Evolutionary conservation across 2,888 invertebrate genomes (phyloP).

Genomic region (Pemphredon lugubris): DNA sequence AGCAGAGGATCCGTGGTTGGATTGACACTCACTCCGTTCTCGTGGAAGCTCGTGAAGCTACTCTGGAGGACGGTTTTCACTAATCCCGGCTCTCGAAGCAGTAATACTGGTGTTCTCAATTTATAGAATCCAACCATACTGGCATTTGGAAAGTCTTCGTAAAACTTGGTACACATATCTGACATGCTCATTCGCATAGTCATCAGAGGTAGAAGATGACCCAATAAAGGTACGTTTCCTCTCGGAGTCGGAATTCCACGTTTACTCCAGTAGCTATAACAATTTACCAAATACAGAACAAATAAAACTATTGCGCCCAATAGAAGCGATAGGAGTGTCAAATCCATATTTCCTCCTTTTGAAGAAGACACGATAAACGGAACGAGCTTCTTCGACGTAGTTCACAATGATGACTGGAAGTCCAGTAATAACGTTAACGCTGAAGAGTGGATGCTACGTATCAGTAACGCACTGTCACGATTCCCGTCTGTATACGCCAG

Average conservation of each 20-base stretch:
- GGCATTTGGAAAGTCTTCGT: no score
- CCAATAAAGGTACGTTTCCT: conserved; percentile 44
- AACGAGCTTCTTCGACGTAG: no score
- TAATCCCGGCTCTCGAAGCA: conserved; percentile 69
- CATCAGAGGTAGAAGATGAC: conserved; percentile 38
- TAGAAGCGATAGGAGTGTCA: neutral
- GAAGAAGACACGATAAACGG: no score
- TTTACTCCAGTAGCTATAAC: no score
- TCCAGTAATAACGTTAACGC: no score
- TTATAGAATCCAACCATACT: no score
- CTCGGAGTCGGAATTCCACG: conserved; percentile 39
- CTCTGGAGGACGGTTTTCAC: conserved; percentile 65
- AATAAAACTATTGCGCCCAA: neutral
- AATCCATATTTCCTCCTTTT: conserved; percentile 5
- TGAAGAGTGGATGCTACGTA: no score
- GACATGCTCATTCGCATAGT: no score
- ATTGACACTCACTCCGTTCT: conserved; percentile 53
- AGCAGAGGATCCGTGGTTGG: conserved; percentile 63
- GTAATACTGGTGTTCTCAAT: conserved; percentile 51
- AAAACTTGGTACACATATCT: no score
- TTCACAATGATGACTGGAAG: no score
- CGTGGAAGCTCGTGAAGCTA: conserved; percentile 66
- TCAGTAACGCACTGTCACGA: no score
- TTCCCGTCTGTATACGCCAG: no score
- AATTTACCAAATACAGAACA: conserved; percentile 5